Conservation (phyloP, 2,888 invertebrate species). For the Iphiclides podalirius region DNA sequence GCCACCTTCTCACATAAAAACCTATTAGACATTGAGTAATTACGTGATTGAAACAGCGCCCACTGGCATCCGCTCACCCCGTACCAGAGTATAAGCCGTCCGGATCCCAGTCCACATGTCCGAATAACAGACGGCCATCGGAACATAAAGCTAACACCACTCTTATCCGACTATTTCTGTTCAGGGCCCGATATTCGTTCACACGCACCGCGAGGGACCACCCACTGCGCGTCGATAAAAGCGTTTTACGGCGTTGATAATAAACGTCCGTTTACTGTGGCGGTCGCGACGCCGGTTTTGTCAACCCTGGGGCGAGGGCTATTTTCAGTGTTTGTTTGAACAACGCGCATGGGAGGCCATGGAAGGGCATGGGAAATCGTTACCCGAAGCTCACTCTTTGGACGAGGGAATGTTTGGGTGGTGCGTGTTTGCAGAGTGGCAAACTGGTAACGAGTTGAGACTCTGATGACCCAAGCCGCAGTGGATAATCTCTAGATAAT, state of each 20-base stretch:
- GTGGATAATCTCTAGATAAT: too few species aligned
- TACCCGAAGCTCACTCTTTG: conserved; percentile 26
- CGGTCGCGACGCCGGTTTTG: conserved; percentile 46
- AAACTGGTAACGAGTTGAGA: too few species aligned
- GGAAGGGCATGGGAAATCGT: conserved; percentile 20
- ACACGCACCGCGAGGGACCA: conserved; percentile 59
- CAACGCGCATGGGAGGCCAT: conserved; percentile 39
- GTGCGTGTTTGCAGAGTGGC: too few species aligned
- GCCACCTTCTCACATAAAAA: too few species aligned
- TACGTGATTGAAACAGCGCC: too few species aligned
- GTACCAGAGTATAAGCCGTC: too few species aligned
- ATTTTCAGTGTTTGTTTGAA: conserved; percentile 46
- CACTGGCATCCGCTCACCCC: too few species aligned
- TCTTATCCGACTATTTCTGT: conserved; percentile 41
- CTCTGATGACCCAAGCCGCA: too few species aligned
- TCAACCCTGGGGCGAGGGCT: conserved; percentile 42
- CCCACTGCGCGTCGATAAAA: conserved; percentile 69
- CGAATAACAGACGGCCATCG: too few species aligned
- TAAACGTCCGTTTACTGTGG: conserved; percentile 66
- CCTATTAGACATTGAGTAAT: too few species aligned
- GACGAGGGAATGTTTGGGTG: too few species aligned
- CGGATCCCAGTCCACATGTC: too few species aligned
- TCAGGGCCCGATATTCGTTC: conserved; percentile 40
- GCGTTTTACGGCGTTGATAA: conserved; percentile 69
- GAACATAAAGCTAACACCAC: conserved; percentile 46